Evolutionary conservation across 2,797 vertebrate species (phyloP).

Genomic region (Leptoclinus maculatus): DNA sequence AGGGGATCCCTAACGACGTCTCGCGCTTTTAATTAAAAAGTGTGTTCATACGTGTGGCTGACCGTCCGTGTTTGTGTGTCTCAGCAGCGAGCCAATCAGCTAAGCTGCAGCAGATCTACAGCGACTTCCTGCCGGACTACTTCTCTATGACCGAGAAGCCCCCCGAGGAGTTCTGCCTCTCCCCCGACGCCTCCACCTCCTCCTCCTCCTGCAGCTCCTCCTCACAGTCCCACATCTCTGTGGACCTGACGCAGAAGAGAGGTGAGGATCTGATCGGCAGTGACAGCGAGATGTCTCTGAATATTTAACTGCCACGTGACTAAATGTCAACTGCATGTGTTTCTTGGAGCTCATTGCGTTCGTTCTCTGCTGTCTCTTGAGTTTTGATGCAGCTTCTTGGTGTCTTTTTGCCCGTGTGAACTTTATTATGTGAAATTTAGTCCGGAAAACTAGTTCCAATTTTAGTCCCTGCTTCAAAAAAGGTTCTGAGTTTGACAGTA

Average conservation of each 20-base stretch:
- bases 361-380: neutral
- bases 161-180: conserved; percentile 97
- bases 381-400: neutral
- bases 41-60: no score
- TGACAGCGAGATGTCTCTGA: neutral
- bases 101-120: conserved; percentile 86
- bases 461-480: no score
- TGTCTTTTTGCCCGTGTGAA: no score
- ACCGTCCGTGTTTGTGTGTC: conserved; percentile 35
- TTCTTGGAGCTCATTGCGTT: neutral
- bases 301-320: neutral
- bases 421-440: neutral
- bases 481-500: no score
- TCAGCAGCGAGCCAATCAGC: conserved; percentile 80
- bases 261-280: conserved; percentile 73
- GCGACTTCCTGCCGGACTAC: conserved; percentile 93
- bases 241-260: conserved; percentile 93
- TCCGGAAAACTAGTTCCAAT: no score
- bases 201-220: conserved; percentile 85
- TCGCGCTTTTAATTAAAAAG: no score
- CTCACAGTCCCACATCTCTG: conserved; percentile 84
- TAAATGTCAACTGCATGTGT: neutral
- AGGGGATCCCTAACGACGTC: no score
- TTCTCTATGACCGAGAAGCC: conserved; percentile 95
- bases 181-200: conserved; percentile 90